A percentile compares a stretch with the other conserved stretches of the same genome.
phyloP scores from a whole-genome alignment of 2,888 invertebrate species.

The Nemotelus nigrinus region DNA sequence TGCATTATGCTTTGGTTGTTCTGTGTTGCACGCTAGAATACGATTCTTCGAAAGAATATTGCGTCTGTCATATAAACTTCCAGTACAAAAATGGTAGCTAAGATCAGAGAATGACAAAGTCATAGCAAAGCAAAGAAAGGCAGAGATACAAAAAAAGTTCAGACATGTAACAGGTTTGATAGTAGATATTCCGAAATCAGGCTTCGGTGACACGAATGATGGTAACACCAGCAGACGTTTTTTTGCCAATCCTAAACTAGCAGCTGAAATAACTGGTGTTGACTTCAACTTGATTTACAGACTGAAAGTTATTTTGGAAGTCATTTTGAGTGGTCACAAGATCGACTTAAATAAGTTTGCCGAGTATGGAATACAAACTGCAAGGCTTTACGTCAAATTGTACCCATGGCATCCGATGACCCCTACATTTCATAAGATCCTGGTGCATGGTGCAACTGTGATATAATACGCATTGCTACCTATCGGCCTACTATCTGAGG shows the following conservation, averaged over 20 bases:
- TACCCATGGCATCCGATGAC: conserved; percentile 55
- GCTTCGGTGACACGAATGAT: conserved; percentile 57
- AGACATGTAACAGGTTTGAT: conserved; percentile 53
- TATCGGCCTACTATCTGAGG: conserved; percentile 56
- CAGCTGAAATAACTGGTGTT: conserved; percentile 58
- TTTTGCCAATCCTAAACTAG: conserved; percentile 55
- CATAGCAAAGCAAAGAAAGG: conserved; percentile 21
- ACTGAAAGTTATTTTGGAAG: conserved; percentile 38
- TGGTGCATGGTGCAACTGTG: conserved; percentile 54
- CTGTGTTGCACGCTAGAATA: conserved; percentile 15
- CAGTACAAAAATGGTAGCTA: conserved; percentile 29
- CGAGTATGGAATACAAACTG: conserved; percentile 43
- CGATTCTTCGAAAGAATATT: neutral
- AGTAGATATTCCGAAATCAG: conserved; percentile 56
- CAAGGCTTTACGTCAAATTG: conserved; percentile 44
- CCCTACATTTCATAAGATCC: conserved; percentile 55
- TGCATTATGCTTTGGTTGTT: neutral
- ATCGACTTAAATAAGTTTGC: conserved; percentile 25
- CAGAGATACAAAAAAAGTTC: conserved; percentile 42
- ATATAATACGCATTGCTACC: conserved; percentile 54
- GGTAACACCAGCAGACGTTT: conserved; percentile 57
- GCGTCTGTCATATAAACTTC: too few species aligned
- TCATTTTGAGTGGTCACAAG: conserved; percentile 37
- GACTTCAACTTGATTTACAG: conserved; percentile 34
- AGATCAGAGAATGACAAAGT: conserved; percentile 21